These are phyloP conservation scores for Labia minor DNA, from an alignment of 2,888 invertebrate species.

Conservation along the genomic window DNA sequence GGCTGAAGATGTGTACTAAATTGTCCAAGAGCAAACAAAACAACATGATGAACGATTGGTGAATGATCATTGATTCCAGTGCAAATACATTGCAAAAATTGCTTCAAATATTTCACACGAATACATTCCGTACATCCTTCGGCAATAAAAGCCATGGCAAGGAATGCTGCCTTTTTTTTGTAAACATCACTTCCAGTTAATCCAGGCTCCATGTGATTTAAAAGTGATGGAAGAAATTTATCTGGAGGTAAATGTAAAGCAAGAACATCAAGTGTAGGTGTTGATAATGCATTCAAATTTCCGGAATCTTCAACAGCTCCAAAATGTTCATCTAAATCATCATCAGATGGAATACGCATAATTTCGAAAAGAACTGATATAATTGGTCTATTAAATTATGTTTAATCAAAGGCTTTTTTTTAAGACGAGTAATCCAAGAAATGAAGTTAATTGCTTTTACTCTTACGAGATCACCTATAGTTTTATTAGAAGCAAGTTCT, in stretches of 20 bases:
- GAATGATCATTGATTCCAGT: conserved; percentile 55
- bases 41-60: conserved; percentile 54
- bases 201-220: conserved; percentile 51
- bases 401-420: too few species aligned
- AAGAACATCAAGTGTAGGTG: conserved; percentile 61
- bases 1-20: conserved; percentile 72
- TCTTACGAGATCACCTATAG: too few species aligned
- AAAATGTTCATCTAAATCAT: conserved; percentile 54
- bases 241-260: conserved; percentile 66
- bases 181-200: conserved; percentile 49
- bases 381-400: too few species aligned
- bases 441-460: too few species aligned
- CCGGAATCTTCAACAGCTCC: conserved; percentile 50
- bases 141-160: conserved; percentile 60
- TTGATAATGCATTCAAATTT: conserved; percentile 54
- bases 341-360: conserved; percentile 52
- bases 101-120: too few species aligned
- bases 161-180: too few species aligned
- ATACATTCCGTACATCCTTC: conserved; percentile 72
- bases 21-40: conserved; percentile 64
- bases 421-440: too few species aligned
- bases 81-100: too few species aligned
- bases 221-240: conserved; percentile 57
- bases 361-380: too few species aligned
- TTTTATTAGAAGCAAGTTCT: too few species aligned